phyloP scores from a whole-genome alignment of 2,888 invertebrate species.

The Eupeodes luniger region DNA sequence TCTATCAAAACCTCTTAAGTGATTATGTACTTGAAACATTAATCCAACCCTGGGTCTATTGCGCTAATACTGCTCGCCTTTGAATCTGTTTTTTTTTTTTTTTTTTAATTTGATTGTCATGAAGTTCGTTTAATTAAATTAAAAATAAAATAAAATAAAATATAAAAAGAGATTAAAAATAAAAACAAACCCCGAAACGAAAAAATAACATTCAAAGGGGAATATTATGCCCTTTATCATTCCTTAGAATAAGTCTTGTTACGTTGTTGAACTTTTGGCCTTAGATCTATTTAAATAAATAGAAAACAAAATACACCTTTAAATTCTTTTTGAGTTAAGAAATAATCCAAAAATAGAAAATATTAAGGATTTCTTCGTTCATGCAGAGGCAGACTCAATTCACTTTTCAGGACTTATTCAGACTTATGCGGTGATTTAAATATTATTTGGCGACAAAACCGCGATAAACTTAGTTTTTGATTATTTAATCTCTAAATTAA shows the following conservation, averaged over 20 bases:
- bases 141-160: conserved; percentile 23
- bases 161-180: background rate
- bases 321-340: too few species aligned
- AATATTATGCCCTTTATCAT: conserved; percentile 41
- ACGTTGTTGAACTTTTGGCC: conserved; percentile 59
- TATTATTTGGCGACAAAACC: too few species aligned
- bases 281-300: conserved; percentile 34
- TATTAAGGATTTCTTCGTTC: too few species aligned
- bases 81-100: background rate
- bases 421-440: too few species aligned
- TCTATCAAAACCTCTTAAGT: too few species aligned
- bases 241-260: conserved; percentile 16
- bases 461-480: too few species aligned
- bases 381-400: too few species aligned
- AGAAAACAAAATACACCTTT: background rate
- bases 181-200: background rate
- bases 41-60: conserved; percentile 2
- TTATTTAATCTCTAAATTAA: too few species aligned
- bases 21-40: background rate
- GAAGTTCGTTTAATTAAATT: conserved; percentile 41
- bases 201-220: conserved; percentile 31
- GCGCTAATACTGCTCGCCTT: background rate
- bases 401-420: too few species aligned
- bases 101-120: conserved; percentile 13
- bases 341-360: too few species aligned